Evolutionary conservation across 2,113 vertebrate species (phyloP).

Genomic region (Forbesichthys papilliferus): DNA sequence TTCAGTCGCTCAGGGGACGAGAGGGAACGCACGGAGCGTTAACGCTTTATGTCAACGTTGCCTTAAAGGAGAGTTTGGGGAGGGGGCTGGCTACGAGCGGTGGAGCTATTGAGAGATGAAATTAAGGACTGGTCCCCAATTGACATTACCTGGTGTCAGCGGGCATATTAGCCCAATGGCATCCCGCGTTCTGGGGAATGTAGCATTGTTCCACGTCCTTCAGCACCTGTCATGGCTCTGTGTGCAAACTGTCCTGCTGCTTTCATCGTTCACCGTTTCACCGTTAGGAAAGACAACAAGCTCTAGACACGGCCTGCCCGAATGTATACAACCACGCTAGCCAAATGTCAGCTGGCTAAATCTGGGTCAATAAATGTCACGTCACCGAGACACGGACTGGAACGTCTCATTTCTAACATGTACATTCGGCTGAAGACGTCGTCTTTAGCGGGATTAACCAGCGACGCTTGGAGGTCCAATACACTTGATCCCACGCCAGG

Average conservation of each 20-base stretch:
- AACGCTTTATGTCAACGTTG: not conserved
- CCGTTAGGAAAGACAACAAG: conserved; percentile 3
- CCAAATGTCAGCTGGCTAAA: too few species aligned
- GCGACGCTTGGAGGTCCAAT: not conserved
- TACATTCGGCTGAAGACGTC: too few species aligned
- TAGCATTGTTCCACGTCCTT: not conserved
- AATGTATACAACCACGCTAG: too few species aligned
- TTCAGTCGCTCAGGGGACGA: conserved; percentile 45
- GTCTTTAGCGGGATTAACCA: conserved; percentile 14
- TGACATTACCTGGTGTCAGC: conserved; percentile 70
- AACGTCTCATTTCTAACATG: too few species aligned
- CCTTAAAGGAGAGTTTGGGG: not conserved
- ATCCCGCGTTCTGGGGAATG: conserved; percentile 36
- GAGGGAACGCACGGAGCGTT: conserved; percentile 10
- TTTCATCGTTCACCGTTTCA: too few species aligned
- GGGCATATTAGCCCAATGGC: conserved; percentile 69
- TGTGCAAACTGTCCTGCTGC: conserved; percentile 12
- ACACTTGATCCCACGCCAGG: not conserved
- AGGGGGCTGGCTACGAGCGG: not conserved
- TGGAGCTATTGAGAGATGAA: conserved; percentile 20
- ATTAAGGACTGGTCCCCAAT: conserved; percentile 67
- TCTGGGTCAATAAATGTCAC: too few species aligned
- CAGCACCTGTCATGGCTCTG: conserved; percentile 5
- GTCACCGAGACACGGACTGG: too few species aligned
- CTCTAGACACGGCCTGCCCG: too few species aligned